Base-by-base conservation (phyloP, 2,797 vertebrate genomes). In the Pipistrellus kuhlii region DNA sequence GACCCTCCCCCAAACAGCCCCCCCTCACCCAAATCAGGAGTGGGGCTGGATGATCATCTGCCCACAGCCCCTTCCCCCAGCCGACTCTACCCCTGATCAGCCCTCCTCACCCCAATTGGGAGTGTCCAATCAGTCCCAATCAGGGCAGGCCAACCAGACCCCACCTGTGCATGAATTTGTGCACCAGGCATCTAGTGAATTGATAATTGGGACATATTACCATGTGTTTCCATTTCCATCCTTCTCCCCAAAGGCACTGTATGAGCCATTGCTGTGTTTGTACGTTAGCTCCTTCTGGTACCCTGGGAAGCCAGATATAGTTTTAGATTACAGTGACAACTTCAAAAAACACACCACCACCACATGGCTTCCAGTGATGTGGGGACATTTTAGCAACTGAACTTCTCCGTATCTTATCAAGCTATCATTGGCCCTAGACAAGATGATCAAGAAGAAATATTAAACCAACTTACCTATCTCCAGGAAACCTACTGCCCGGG, bases 211-310 rank as follows among this genome's bases (percentile, higher is more conserved):
- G 62, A 20, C 25, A 59, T 18, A 25, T 98, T 95, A 99, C 99
- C 99, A 99, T 64, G 99, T 99, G 95, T 99, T 99, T 77, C 99
- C 99, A 1, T 90, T 27, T 11, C 98, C 97, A 0, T 23, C 97
- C 62, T 92, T 96, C 90, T 97, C 97, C 64, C 99, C 99, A 71
- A 99, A 99, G 71, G 99, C 98, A 21, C 99, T 99, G 97, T 99
- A 99, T 5, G 99, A 99, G 3, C 99, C 99, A 0, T 99, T 98
- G 0, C 92, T 8, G n/a, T 99, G 99, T 92, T 98, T 99, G 98
- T 99, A 99, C 32, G 30, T 98, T 83, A 99, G 98, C 21, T 99
- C 98, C 82, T 95, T 98, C 98, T 99, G 99, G 97, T 99, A 99
- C 4, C 99, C 99, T 99, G 96, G 0, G 0, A 68, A 92, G 55